A percentile compares a stretch with the other conserved stretches of the same genome.
Conservation (phyloP, 2,888 invertebrate species). For the Baccha elongata region DNA sequence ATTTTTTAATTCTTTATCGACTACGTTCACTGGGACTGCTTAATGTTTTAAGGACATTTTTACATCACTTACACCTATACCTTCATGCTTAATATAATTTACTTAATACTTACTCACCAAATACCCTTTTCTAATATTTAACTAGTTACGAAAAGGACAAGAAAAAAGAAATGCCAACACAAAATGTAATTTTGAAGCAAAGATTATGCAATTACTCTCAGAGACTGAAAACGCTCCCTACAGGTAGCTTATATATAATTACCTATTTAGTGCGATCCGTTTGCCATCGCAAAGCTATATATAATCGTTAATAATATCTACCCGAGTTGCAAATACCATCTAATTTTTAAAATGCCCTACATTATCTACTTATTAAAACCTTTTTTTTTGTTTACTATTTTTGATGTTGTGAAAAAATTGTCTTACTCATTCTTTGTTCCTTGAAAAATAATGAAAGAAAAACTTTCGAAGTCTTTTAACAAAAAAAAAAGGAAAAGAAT, state of each 20-base stretch:
- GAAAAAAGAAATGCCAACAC: constrained; percentile 18
- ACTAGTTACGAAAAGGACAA: constrained; percentile 34
- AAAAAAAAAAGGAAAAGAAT: constrained; percentile 17
- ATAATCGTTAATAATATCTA: too few species aligned
- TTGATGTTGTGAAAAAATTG: not conserved
- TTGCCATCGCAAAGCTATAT: too few species aligned
- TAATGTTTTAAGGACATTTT: too few species aligned
- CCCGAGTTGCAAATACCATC: too few species aligned
- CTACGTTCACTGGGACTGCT: too few species aligned
- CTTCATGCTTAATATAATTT: too few species aligned
- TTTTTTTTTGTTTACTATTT: constrained; percentile 30
- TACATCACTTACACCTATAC: too few species aligned
- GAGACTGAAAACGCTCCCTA: constrained; percentile 53
- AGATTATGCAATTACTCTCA: constrained; percentile 70
- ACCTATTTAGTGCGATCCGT: too few species aligned
- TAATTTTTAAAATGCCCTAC: constrained; percentile 68
- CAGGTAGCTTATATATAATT: constrained; percentile 71
- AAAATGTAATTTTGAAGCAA: constrained; percentile 52
- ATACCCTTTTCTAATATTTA: constrained; percentile 33
- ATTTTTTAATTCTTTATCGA: too few species aligned
- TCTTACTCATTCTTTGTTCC: constrained; percentile 8
- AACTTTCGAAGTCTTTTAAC: constrained; percentile 18
- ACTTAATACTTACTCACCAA: too few species aligned
- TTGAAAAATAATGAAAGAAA: constrained; percentile 34
- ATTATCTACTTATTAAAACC: constrained; percentile 67